These are phyloP conservation scores for Abramis brama DNA, from an alignment of 2,113 vertebrate species.

Conservation along the genomic window DNA sequence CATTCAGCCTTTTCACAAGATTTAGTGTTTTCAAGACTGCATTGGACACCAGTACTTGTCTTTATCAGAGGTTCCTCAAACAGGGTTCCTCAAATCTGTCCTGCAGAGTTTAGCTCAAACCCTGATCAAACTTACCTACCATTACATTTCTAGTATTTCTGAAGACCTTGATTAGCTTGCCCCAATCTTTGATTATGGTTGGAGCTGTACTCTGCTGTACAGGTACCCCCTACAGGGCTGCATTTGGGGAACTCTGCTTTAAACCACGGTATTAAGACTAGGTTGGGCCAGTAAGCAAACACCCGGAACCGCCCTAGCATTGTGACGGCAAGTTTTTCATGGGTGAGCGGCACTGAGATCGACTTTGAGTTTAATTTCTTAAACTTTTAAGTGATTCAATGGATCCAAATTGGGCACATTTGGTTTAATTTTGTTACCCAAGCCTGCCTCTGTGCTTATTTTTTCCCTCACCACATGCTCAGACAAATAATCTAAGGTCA, in stretches of 20 bases:
- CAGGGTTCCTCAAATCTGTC: background rate
- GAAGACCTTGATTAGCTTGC: background rate
- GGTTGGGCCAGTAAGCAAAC: too few relatives aligned
- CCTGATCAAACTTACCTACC: background rate
- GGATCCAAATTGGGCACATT: constrained; percentile 2
- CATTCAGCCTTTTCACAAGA: background rate
- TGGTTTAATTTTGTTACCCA: background rate
- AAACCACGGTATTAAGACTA: too few relatives aligned
- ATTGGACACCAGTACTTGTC: background rate
- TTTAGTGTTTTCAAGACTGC: background rate
- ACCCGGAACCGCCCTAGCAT: background rate
- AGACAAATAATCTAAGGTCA: background rate
- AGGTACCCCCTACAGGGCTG: too few relatives aligned
- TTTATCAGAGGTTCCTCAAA: background rate
- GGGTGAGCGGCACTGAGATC: background rate
- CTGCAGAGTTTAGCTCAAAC: background rate
- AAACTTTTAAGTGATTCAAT: background rate
- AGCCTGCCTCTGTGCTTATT: background rate
- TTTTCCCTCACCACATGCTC: background rate
- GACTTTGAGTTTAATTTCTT: background rate
- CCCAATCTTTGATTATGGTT: background rate
- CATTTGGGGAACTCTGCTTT: background rate
- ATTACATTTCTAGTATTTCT: background rate
- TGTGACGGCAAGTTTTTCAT: background rate
- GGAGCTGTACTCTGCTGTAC: background rate